These are phyloP conservation scores for Monopis laevigella DNA, from an alignment of 2,888 invertebrate species.

Conservation along the genomic window DNA sequence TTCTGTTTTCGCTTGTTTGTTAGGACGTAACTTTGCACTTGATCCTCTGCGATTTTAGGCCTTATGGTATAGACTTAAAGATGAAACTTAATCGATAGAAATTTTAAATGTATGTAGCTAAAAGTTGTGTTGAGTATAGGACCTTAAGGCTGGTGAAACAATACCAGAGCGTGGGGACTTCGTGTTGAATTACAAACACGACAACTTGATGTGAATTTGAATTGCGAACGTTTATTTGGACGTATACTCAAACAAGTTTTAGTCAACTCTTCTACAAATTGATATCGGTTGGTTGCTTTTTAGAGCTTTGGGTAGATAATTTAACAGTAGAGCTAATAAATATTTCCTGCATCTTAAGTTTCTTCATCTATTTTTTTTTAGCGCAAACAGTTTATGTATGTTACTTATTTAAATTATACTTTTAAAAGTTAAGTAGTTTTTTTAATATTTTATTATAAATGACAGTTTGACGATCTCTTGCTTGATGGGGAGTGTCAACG, in stretches of 20 bases:
- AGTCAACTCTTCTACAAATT: conserved; percentile 3
- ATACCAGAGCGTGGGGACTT: conserved; percentile 45
- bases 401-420: too few relatives aligned
- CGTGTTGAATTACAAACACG: conserved; percentile 63
- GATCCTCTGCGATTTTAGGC: neutral
- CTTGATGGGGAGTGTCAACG: too few relatives aligned
- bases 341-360: too few relatives aligned
- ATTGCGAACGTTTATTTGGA: conserved; percentile 40
- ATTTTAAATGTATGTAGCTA: conserved; percentile 6
- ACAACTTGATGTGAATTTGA: conserved; percentile 57
- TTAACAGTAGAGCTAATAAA: too few relatives aligned
- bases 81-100: neutral
- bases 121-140: conserved; percentile 6
- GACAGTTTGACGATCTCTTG: too few relatives aligned
- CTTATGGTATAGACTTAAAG: neutral
- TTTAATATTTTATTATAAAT: too few relatives aligned
- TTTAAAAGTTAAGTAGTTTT: too few relatives aligned
- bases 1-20: conserved; percentile 11
- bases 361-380: too few relatives aligned
- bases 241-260: conserved; percentile 20
- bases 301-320: too few relatives aligned
- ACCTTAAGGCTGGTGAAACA: conserved; percentile 41
- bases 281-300: neutral
- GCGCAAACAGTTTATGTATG: too few relatives aligned
- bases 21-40: neutral